A percentile compares a stretch with the other conserved stretches of the same genome.
These are phyloP conservation scores for Prochilodus magdalenae DNA, from an alignment of 2,113 vertebrate species.

Conservation along the genomic window DNA sequence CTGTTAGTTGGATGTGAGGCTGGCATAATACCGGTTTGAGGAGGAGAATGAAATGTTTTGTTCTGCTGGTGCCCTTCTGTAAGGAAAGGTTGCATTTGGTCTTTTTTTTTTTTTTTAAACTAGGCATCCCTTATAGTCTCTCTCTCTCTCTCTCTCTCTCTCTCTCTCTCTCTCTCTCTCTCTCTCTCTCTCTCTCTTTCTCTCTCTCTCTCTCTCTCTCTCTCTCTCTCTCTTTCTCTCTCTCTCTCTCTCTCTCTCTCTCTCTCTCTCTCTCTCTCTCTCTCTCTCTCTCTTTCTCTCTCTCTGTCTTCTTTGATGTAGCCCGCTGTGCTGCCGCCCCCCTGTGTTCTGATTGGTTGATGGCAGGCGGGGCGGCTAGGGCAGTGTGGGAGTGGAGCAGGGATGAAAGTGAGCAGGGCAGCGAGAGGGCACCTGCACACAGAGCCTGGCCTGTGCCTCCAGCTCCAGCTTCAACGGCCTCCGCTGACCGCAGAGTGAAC, in stretches of 20 bases:
- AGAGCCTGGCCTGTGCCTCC: constrained; percentile 87
- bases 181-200: constrained; percentile 70
- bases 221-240: constrained; percentile 70
- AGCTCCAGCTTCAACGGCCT: constrained; percentile 83
- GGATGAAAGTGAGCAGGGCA: constrained; percentile 89
- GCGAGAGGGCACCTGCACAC: constrained; percentile 86
- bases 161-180: constrained; percentile 74
- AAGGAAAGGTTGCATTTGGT: constrained; percentile 81
- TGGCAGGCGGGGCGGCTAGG: constrained; percentile 84
- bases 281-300: constrained; percentile 70
- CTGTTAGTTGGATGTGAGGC: constrained; percentile 75
- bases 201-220: constrained; percentile 71
- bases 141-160: constrained; percentile 69
- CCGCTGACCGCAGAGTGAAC: constrained; percentile 84
- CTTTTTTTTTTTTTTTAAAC: constrained; percentile 77
- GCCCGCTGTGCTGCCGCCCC: constrained; percentile 78
- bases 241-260: constrained; percentile 71
- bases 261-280: constrained; percentile 71
- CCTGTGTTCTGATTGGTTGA: constrained; percentile 87
- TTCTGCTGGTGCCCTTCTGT: constrained; percentile 83
- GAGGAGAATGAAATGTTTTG: constrained; percentile 91
- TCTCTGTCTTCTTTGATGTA: constrained; percentile 90
- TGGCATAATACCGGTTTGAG: constrained; percentile 87
- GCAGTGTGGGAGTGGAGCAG: constrained; percentile 89
- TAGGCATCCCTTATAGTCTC: constrained; percentile 68